phyloP scores from a whole-genome alignment of 2,113 vertebrate genomes.

The Lophura nycthemera region DNA sequence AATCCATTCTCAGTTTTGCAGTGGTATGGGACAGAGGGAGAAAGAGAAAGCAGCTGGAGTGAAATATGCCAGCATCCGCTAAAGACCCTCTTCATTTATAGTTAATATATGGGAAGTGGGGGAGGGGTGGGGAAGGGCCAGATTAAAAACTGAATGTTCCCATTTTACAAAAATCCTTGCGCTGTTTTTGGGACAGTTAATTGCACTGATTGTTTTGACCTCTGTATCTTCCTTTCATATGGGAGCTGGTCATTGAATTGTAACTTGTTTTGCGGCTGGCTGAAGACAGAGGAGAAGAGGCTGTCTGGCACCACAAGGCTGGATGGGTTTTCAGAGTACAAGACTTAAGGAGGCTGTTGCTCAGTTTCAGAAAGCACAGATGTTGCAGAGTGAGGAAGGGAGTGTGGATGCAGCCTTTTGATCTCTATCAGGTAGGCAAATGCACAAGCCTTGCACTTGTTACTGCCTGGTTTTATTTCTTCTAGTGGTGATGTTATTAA shows the following conservation, averaged over 20 bases:
- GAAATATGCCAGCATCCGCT: background rate
- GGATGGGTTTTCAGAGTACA: conserved; percentile 53
- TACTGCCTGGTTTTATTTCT: conserved; percentile 3
- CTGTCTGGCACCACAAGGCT: conserved; percentile 64
- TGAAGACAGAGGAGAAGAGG: conserved; percentile 22
- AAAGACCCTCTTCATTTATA: background rate
- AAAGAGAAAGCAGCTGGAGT: background rate
- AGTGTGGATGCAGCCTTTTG: conserved; percentile 13
- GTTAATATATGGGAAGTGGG: background rate
- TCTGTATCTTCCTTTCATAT: conserved; percentile 5
- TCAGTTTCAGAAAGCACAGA: conserved; percentile 51
- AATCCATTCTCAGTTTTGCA: background rate
- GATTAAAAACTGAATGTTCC: background rate
- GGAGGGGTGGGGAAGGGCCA: background rate
- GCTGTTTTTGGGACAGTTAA: background rate
- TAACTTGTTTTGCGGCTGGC: conserved; percentile 15
- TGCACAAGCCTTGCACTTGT: background rate
- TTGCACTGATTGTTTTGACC: background rate
- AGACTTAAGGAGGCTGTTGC: conserved; percentile 38
- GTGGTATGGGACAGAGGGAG: background rate
- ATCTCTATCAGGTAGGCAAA: conserved; percentile 66
- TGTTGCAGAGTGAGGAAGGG: conserved; percentile 15
- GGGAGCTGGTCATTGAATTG: conserved; percentile 43
- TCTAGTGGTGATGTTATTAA: background rate
- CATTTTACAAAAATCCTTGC: background rate